phyloP scores from a whole-genome alignment of 2,113 vertebrate genomes.

The Azemiops feae region DNA sequence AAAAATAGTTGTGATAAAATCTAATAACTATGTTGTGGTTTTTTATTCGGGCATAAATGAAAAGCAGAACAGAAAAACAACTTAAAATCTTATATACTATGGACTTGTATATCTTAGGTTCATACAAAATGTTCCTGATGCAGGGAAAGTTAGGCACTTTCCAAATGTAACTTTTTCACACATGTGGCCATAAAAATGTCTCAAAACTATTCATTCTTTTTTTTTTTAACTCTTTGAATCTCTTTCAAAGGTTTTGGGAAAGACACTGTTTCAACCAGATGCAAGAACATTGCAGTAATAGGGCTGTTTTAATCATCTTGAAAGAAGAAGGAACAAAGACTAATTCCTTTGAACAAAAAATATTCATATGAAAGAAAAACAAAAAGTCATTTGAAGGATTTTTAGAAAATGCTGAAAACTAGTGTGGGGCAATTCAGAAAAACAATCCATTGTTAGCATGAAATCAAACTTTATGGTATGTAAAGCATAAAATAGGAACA shows the following conservation, averaged over 20 bases:
- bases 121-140: neutral
- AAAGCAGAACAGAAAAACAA: constrained; percentile 6
- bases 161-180: neutral
- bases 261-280: neutral
- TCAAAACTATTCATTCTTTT: constrained; percentile 13
- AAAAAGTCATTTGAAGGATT: neutral
- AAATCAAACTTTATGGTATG: neutral
- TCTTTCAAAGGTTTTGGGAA: constrained; percentile 13
- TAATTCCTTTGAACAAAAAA: constrained; percentile 5
- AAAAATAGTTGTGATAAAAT: constrained; percentile 23
- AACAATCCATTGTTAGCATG: neutral
- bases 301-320: constrained; percentile 4
- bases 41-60: constrained; percentile 18
- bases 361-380: neutral
- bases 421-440: neutral
- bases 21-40: neutral
- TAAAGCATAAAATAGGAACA: neutral
- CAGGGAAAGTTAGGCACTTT: neutral
- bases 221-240: neutral
- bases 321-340: constrained; percentile 10
- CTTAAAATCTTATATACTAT: constrained; percentile 6
- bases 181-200: rapidly evolving
- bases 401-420: neutral
- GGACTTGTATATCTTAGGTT: neutral
- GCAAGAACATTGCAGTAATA: constrained; percentile 19